A percentile compares a stretch with the other conserved stretches of the same genome.
phyloP scores from a whole-genome alignment of 1,140 invertebrate species.

The Anadara kagoshimensis region DNA sequence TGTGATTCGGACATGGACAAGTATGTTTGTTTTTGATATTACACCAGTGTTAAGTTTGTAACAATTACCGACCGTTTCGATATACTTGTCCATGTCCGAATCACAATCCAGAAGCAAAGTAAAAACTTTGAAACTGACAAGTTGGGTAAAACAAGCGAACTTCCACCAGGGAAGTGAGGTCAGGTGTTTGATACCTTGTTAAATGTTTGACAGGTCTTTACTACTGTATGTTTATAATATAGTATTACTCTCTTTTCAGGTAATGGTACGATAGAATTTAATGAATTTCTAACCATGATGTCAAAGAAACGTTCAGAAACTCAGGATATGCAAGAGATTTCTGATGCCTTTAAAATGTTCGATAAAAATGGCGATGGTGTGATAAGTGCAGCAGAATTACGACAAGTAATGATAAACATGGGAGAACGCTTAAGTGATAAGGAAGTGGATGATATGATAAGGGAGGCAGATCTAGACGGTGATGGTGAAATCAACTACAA shows the following conservation, averaged over 20 bases:
- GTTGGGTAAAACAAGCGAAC: too few relatives aligned
- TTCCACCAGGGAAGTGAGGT: too few relatives aligned
- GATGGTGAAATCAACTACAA: conserved; percentile 76
- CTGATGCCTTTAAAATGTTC: conserved; percentile 98
- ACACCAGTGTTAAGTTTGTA: too few relatives aligned
- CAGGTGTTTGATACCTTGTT: too few relatives aligned
- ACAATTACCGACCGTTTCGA: too few relatives aligned
- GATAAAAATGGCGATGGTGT: conserved; percentile 98
- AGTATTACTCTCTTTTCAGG: conserved; percentile 37
- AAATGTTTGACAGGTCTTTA: too few relatives aligned
- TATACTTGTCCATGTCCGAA: too few relatives aligned
- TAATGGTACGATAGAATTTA: conserved; percentile 59
- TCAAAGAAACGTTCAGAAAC: conserved; percentile 46
- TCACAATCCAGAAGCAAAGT: too few relatives aligned
- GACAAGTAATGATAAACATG: conserved; percentile 91
- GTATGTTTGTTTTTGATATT: too few relatives aligned
- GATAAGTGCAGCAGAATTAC: conserved; percentile 62
- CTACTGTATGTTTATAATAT: too few relatives aligned
- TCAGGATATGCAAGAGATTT: conserved; percentile 74
- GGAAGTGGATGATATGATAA: conserved; percentile 95
- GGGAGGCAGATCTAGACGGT: conserved; percentile 91
- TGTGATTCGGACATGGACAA: too few relatives aligned
- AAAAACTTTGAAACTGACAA: too few relatives aligned
- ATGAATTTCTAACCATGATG: conserved; percentile 56
- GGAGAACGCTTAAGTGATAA: conserved; percentile 92